Evolutionary conservation across 2,113 vertebrate genomes (phyloP).

Genomic region (Hassar affinis): DNA sequence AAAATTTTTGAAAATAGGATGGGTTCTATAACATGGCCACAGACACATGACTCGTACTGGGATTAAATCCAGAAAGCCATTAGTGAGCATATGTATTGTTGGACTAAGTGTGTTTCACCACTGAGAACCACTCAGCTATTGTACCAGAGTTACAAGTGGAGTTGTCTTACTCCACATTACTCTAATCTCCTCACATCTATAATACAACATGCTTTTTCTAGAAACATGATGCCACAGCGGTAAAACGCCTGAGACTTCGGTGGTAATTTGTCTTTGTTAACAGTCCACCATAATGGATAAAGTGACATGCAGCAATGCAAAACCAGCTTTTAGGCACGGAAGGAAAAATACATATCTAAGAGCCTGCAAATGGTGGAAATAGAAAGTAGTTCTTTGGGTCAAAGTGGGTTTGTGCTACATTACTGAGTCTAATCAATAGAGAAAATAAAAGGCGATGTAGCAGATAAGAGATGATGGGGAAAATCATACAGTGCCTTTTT

Average conservation of each 20-base stretch:
- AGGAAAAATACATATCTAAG: conserved; percentile 45
- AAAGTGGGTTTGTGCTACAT: conserved; percentile 39
- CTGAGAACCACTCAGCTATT: neutral
- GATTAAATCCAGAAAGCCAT: conserved; percentile 4
- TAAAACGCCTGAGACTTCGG: conserved; percentile 45
- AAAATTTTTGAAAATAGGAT: neutral
- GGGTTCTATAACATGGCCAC: neutral
- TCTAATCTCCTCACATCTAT: conserved; percentile 48
- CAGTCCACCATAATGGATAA: conserved; percentile 49
- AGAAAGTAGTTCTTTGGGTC: conserved; percentile 49
- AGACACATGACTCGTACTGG: conserved; percentile 5
- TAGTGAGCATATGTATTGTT: neutral
- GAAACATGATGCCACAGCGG: conserved; percentile 51
- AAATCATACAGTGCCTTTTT: neutral
- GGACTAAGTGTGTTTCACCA: conserved; percentile 17
- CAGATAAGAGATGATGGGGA: conserved; percentile 15
- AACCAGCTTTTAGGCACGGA: conserved; percentile 45
- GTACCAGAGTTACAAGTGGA: neutral
- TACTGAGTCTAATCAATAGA: conserved; percentile 46
- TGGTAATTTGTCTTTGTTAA: conserved; percentile 55
- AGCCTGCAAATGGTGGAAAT: conserved; percentile 55
- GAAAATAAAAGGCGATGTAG: conserved; percentile 30
- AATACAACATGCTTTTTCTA: conserved; percentile 51
- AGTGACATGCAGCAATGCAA: conserved; percentile 49
- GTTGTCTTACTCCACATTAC: conserved; percentile 54